A percentile compares a stretch with the other conserved stretches of the same genome.
These are phyloP conservation scores for Drosophila chauvacae DNA, from an alignment of 1,140 invertebrate species.

Conservation along the genomic window DNA sequence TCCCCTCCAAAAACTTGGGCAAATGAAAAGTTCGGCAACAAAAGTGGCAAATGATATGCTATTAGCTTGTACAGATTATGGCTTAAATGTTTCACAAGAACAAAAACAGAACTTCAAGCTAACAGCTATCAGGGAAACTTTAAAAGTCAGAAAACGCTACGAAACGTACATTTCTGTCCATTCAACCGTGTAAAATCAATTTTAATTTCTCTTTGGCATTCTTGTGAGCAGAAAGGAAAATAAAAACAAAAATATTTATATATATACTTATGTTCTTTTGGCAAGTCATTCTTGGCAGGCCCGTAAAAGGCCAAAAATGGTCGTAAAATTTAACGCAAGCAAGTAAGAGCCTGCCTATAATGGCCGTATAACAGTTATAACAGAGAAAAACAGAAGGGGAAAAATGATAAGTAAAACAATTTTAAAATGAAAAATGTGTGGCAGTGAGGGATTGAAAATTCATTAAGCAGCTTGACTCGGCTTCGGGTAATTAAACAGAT, in stretches of 20 bases:
- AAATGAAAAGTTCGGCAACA: constrained; percentile 29
- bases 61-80: constrained; percentile 35
- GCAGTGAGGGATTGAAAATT: constrained; percentile 40
- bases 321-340: constrained; percentile 62
- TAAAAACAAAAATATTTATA: constrained; percentile 24
- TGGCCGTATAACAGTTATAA: constrained; percentile 65
- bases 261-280: constrained; percentile 43
- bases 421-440: constrained; percentile 7
- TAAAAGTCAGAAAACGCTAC: background rate
- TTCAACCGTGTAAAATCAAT: constrained; percentile 64
- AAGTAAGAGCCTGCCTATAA: constrained; percentile 38
- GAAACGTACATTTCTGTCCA: constrained; percentile 2
- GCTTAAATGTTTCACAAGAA: constrained; percentile 17
- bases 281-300: constrained; percentile 55
- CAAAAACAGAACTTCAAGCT: constrained; percentile 20
- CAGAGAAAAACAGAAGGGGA: constrained; percentile 9
- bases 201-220: constrained; percentile 67
- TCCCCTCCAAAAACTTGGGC: constrained; percentile 23
- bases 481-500: constrained; percentile 59
- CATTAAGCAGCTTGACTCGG: constrained; percentile 41
- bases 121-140: background rate
- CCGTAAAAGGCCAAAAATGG: constrained; percentile 47
- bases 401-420: constrained; percentile 3
- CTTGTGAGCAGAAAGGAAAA: background rate
- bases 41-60: constrained; percentile 28